Evolutionary conservation across 2,797 vertebrate species (phyloP), one percentile per base, ranked within the genome.

Genomic region (Sciurus vulgaris): DNA sequence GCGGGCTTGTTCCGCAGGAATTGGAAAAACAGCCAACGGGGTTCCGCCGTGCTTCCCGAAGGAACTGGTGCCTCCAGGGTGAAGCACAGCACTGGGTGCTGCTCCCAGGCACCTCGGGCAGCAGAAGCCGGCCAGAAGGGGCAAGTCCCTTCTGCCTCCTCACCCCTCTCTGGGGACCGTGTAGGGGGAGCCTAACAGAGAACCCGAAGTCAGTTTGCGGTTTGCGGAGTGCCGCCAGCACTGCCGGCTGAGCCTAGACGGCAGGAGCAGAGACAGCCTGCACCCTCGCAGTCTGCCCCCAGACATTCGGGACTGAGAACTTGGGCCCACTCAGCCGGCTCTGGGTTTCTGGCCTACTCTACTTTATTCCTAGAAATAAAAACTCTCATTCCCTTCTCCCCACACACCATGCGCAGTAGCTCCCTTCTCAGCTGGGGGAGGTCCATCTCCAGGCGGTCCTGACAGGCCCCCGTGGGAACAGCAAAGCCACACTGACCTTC

Each of bases 41-140:
- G 4, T 20, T 73, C 20, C 11, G 41, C 44, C 22, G 0, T 22
- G 59, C n/a, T 33, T 54, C 3, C 0, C 33, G 49, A 77, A 26
- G 65, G 8, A 56, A 35, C 2, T 26, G 17, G 70, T 14, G 28
- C 24, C 54, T 61, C 59, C 38, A 0, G n/a, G 38, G 7, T 14
- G 30, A 30, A 2, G 9, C 17, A 3, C 0, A 38, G 5, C 0
- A 0, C 51, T 9, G 54, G 24, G 24, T 3, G 44, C 20, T 8
- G 41, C 67, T 69, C 2, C 2, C n/a, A 5, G 12, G 47, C 35
- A 17, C 67, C 35, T 2, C 10, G 4, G 22, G 59, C 22, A 61
- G 59, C 59, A 61, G 59, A 61, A 35, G 51, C 0, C 0, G 78
- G 49, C 26, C 24, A 13, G 47, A 82, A 86, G 28, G 33, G 28